Evolutionary conservation across 2,113 vertebrate genomes (phyloP), one percentile per base, ranked within the genome.

Genomic region (Scartelaos histophorus): DNA sequence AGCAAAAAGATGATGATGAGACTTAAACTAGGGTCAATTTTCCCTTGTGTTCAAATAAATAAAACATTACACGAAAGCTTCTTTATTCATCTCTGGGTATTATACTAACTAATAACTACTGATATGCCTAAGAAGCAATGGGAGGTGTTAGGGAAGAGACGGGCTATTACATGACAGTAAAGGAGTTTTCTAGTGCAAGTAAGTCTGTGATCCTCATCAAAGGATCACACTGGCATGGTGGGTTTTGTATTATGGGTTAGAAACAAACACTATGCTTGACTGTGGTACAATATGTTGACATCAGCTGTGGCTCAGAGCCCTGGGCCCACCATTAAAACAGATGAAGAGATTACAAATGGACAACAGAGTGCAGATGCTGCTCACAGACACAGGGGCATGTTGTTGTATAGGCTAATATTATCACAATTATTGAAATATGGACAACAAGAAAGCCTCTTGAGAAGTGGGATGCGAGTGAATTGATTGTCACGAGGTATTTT

Each of bases 61-160:
- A 29, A 61, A 34, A 61, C 56, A 58, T 58, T 25, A 25, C 22
- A 58, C 1, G 2, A 61, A 61, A 3, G 70, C 71, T 89, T 53
- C 81, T 79, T 87, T 80, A 82, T 88, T 78, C 66, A 87, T 88
- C 81, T 66, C 13, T 19, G 34, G 75, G 53, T 21, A 66, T 81
- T 57, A 67, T 46, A 43, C 66, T 43, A 73, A 12, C 43, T 46
- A 43, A 64, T 43, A 73, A 12, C 43, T 24, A 69, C n/a, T 22
- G 66, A 45, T 66, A 24, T 43, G 61, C 60, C 75, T 5, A 34
- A 43, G 22, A 9, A 22, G 60, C n/a, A 70, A 46, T 21, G 35
- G 13, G 29, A 57, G 43, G 47, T 25, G 34, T 75, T 4, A 54
- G 25, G 56, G 67, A 71, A 57, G 43, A 66, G 7, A 17, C 35